Percentiles rank a stretch among this genome's conserved stretches.
Conservation (phyloP, 2,113 vertebrate species). For the Nibea albiflora region DNA sequence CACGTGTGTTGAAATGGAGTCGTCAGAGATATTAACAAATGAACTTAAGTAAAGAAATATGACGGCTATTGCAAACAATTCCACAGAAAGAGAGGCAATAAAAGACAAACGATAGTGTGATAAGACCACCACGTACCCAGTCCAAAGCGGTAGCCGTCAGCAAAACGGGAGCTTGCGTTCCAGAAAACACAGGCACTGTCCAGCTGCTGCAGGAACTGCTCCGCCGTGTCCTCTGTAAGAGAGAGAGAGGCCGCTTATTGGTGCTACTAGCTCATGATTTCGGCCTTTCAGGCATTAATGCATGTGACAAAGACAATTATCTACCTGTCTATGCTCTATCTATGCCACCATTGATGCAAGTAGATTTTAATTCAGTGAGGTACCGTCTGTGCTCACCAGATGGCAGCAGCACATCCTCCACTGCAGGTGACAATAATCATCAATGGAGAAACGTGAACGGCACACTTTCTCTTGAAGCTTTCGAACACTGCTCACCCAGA, state of each 20-base stretch:
- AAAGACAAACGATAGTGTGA: neutral
- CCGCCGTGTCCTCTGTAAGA: conserved; percentile 90
- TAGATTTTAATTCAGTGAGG: neutral
- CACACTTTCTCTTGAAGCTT: neutral
- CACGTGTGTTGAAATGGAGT: neutral
- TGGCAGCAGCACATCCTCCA: conserved; percentile 57
- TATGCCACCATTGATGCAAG: neutral
- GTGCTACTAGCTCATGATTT: neutral
- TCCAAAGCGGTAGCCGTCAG: conserved; percentile 97
- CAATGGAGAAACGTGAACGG: conserved; percentile 15
- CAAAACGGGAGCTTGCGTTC: conserved; percentile 95
- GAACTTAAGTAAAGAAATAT: neutral
- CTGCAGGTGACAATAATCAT: conserved; percentile 7
- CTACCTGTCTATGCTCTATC: neutral
- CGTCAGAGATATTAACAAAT: neutral
- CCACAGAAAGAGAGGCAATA: neutral
- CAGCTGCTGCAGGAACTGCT: conserved; percentile 94
- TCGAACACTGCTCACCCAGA: neutral
- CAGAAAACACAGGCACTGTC: conserved; percentile 98
- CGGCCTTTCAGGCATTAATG: neutral
- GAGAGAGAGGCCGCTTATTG: neutral
- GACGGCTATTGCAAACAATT: neutral
- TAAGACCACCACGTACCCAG: conserved; percentile 85
- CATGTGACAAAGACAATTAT: neutral
- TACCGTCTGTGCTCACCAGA: conserved; percentile 66